Conservation (phyloP, 1,140 invertebrate species). For the Mactra quadrangularis region DNA sequence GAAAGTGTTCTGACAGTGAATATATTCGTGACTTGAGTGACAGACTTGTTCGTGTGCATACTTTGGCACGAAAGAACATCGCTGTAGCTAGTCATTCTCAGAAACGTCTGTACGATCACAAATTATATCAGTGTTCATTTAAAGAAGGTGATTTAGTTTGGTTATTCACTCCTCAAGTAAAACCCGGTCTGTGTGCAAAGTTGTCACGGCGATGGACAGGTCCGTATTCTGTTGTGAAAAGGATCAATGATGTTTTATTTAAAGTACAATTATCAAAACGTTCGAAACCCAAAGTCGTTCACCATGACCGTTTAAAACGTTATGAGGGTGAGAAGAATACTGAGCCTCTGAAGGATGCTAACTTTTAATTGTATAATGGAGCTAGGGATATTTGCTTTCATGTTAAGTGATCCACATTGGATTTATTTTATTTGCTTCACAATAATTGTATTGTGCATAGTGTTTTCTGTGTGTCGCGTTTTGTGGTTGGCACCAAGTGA, state of each 20-base stretch:
- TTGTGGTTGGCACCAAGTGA: no score
- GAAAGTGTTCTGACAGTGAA: background rate
- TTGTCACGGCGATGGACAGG: background rate
- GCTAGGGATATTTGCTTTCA: no score
- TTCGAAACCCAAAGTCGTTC: conserved; percentile 1
- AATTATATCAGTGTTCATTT: background rate
- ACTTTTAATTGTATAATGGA: no score
- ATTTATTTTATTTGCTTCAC: no score
- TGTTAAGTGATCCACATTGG: no score
- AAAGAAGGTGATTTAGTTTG: background rate
- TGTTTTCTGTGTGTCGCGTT: no score
- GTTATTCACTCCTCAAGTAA: conserved; percentile 7
- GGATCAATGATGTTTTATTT: conserved; percentile 4
- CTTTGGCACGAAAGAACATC: background rate
- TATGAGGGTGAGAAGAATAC: no score
- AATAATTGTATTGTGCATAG: no score
- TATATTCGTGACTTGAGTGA: background rate
- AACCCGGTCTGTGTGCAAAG: conserved; percentile 6
- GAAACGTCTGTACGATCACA: conserved; percentile 3
- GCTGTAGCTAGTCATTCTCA: background rate
- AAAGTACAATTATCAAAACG: background rate
- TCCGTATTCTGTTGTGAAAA: background rate
- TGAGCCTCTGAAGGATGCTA: no score
- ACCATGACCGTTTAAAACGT: conserved; percentile 10
- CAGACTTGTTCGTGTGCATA: background rate